phyloP scores from a whole-genome alignment of 2,113 vertebrate genomes.

The Tapirus terrestris region DNA sequence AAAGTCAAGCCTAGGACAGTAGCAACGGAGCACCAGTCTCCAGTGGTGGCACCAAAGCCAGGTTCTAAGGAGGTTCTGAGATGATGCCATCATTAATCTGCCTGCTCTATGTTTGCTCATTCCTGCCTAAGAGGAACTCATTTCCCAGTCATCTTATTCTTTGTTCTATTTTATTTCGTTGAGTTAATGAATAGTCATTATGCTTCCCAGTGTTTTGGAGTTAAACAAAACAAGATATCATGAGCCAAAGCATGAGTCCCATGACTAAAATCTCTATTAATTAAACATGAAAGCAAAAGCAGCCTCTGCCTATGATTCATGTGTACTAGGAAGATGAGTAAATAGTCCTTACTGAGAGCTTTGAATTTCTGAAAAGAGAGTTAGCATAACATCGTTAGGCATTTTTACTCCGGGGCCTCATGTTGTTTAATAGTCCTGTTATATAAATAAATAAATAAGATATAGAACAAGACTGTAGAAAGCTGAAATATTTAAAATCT shows the following conservation, averaged over 20 bases:
- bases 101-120: neutral
- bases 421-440: neutral
- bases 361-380: neutral
- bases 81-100: accelerated
- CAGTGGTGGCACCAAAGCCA: neutral
- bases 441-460: neutral
- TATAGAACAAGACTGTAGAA: neutral
- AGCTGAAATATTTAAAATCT: neutral
- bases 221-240: neutral
- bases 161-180: neutral
- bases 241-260: neutral
- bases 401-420: neutral
- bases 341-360: neutral
- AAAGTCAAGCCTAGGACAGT: neutral
- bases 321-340: neutral
- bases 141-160: neutral
- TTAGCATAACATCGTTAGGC: neutral
- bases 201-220: neutral
- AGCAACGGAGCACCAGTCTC: neutral
- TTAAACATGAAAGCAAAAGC: neutral
- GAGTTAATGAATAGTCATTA: neutral
- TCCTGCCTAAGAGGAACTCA: neutral
- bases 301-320: neutral
- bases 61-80: neutral
- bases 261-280: conserved; percentile 11